phyloP scores from a whole-genome alignment of 2,797 vertebrate species.

The Sitta carolinensis region DNA sequence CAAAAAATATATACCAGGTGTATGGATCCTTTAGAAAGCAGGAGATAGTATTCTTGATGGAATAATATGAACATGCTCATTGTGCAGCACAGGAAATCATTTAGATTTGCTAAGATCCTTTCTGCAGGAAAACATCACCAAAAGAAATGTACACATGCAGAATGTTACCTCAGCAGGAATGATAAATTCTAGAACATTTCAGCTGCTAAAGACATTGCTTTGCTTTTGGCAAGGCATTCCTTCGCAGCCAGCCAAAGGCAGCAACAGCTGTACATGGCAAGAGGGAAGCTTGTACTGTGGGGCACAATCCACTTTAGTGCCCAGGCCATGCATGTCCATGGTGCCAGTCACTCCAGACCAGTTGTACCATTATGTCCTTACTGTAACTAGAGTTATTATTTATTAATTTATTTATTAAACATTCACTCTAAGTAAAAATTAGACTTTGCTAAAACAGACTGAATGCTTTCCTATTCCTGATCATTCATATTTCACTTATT shows the following conservation, averaged over 20 bases:
- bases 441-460: not conserved
- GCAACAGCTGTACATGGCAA: not conserved
- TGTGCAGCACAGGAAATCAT: not conserved
- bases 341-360: not conserved
- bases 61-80: not conserved
- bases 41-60: not conserved
- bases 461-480: not conserved
- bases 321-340: fast-evolving
- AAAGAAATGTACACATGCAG: not conserved
- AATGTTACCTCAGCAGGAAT: not conserved
- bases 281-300: not conserved
- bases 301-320: not conserved
- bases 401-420: not conserved
- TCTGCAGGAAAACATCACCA: not conserved
- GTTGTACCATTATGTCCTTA: too few relatives aligned
- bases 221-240: not conserved
- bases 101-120: not conserved
- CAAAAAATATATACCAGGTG: not conserved
- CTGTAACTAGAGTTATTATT: not conserved
- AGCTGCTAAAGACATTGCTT: not conserved
- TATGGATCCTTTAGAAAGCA: not conserved
- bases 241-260: not conserved
- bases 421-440: not conserved
- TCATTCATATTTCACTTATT: not conserved
- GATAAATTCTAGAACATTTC: not conserved